Conservation (phyloP, 2,797 vertebrate genomes). For the Sphenodon punctatus region DNA sequence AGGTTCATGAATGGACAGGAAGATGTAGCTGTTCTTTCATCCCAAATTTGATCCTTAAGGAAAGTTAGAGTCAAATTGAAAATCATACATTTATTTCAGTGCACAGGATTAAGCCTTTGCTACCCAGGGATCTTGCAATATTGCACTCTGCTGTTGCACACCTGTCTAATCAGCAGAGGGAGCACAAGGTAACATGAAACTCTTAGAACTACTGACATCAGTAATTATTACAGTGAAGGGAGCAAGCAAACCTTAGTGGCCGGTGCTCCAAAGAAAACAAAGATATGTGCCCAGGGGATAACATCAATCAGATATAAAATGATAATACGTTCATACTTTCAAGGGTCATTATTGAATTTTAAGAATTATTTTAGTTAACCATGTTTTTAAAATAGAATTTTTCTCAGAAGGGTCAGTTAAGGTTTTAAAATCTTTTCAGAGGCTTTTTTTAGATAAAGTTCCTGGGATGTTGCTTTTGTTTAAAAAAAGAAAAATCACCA, state of each 20-base stretch:
- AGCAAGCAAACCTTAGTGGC: too few relatives aligned
- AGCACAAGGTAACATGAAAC: too few relatives aligned
- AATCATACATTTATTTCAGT: too few relatives aligned
- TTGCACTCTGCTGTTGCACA: too few relatives aligned
- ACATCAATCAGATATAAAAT: not conserved
- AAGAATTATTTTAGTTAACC: not conserved
- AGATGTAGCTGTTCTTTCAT: not conserved
- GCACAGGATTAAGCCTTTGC: too few relatives aligned
- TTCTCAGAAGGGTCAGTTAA: not conserved
- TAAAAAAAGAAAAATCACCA: conserved; percentile 5
- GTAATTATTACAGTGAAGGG: too few relatives aligned
- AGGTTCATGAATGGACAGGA: not conserved
- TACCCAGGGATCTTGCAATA: too few relatives aligned
- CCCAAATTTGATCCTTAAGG: not conserved
- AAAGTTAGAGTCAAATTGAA: too few relatives aligned
- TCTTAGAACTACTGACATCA: too few relatives aligned
- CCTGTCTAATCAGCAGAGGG: too few relatives aligned
- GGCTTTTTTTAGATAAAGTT: not conserved
- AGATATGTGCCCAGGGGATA: not conserved
- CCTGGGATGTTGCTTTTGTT: not conserved
- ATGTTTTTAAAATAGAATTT: conserved; percentile 22
- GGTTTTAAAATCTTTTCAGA: not conserved
- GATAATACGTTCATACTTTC: conserved; percentile 13
- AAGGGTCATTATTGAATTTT: not conserved
- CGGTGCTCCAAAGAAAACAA: not conserved